Evolutionary conservation across 2,797 vertebrate genomes (phyloP).

Genomic region (Pteronotus mesoamericanus): DNA sequence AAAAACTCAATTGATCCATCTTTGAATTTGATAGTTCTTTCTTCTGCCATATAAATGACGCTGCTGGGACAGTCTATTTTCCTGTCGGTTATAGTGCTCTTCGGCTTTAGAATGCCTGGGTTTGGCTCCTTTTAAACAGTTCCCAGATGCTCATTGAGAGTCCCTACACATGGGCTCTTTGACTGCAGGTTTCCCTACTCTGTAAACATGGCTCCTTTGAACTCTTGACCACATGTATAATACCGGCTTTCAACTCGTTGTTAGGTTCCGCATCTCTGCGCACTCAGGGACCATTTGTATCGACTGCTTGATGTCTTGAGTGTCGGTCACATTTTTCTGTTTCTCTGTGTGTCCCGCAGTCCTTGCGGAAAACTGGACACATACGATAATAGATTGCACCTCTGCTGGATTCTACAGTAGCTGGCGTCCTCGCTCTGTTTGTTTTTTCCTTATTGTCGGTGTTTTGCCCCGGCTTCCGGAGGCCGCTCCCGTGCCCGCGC

Average conservation of each 20-base stretch:
- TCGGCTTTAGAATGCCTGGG: background rate
- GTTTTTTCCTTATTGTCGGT: background rate
- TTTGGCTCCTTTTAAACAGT: background rate
- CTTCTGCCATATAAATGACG: background rate
- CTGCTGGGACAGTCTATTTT: background rate
- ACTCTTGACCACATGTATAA: background rate
- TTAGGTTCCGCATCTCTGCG: background rate
- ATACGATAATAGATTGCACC: background rate
- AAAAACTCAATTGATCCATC: background rate
- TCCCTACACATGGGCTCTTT: background rate
- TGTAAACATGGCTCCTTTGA: background rate
- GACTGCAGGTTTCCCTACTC: background rate
- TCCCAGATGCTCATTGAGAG: background rate
- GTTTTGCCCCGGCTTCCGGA: background rate
- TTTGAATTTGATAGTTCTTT: background rate
- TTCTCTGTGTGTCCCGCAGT: background rate
- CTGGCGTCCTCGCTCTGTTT: background rate
- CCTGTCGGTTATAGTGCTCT: background rate
- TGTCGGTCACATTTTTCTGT: background rate
- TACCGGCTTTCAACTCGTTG: background rate
- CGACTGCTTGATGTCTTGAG: background rate
- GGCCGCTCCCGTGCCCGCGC: background rate
- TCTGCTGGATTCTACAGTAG: background rate
- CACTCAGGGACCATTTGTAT: background rate
- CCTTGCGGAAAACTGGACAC: background rate